A percentile compares a stretch with the other conserved stretches of the same genome.
phyloP scores from a whole-genome alignment of 2,888 invertebrate species.

The Hirtodrosophila trivittata region DNA sequence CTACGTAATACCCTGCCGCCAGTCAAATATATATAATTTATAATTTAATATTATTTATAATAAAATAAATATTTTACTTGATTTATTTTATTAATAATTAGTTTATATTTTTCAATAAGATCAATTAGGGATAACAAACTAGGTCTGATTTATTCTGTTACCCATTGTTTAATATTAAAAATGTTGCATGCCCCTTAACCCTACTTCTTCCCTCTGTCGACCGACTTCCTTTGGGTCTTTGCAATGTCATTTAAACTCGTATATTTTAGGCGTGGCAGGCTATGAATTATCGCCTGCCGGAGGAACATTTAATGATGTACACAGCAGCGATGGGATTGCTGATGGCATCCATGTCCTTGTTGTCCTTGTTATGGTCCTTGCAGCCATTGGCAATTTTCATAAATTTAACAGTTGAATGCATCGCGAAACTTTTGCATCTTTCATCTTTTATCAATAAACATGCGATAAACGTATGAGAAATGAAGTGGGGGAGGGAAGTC shows the following conservation, averaged over 20 bases:
- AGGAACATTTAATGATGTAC: slow-evolving; percentile 79
- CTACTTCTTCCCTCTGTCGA: background rate
- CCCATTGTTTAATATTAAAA: too few species aligned
- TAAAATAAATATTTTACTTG: background rate
- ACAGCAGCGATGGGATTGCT: slow-evolving; percentile 47
- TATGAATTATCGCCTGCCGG: slow-evolving; percentile 77
- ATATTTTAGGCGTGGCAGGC: slow-evolving; percentile 41
- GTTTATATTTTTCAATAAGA: too few species aligned
- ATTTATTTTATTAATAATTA: background rate
- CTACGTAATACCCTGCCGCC: too few species aligned
- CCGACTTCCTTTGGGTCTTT: slow-evolving; percentile 1
- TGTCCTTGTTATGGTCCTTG: slow-evolving; percentile 10
- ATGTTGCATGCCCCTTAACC: too few species aligned
- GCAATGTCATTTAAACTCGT: slow-evolving; percentile 14
- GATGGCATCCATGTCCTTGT: slow-evolving; percentile 51
- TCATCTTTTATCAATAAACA: slow-evolving; percentile 77
- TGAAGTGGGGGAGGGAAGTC: background rate
- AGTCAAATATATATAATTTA: too few species aligned
- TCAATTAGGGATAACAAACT: too few species aligned
- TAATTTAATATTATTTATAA: background rate
- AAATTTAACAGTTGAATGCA: slow-evolving; percentile 76
- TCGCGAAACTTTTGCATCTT: slow-evolving; percentile 67
- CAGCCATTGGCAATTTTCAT: slow-evolving; percentile 73
- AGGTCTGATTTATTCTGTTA: too few species aligned
- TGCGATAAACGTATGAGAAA: slow-evolving; percentile 10